These are phyloP conservation scores for Coregonus ussuriensis DNA, from an alignment of 2,797 vertebrate species.

Conservation along the genomic window DNA sequence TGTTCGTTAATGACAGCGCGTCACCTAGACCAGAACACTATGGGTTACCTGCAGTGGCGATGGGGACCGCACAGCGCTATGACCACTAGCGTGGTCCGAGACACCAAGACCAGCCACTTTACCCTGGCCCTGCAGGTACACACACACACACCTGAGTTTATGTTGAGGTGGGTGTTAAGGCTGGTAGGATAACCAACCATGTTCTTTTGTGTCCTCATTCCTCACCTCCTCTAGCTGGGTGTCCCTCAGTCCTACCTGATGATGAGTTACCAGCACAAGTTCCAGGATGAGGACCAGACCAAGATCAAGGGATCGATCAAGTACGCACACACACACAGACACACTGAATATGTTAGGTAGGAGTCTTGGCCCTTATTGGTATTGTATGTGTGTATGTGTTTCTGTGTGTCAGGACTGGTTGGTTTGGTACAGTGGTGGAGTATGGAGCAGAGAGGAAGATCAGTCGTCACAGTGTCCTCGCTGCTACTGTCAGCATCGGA, in stretches of 20 bases:
- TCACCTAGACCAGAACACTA: constrained; percentile 95
- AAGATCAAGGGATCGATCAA: constrained; percentile 95
- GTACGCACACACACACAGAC: constrained; percentile 62
- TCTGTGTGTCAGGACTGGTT: constrained; percentile 81
- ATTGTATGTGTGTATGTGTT: constrained; percentile 12
- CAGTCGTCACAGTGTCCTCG: constrained; percentile 92
- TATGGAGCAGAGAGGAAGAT: constrained; percentile 97
- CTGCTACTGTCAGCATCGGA: constrained; percentile 92
- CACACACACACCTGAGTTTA: neutral
- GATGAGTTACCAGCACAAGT: constrained; percentile 98
- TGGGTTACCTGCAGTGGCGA: constrained; percentile 97
- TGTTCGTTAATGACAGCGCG: constrained; percentile 89
- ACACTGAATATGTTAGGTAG: neutral
- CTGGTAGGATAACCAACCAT: neutral
- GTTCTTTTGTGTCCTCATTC: neutral
- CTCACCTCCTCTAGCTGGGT: constrained; percentile 81
- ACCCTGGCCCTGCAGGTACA: constrained; percentile 90
- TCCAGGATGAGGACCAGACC: constrained; percentile 97
- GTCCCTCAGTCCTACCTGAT: constrained; percentile 94
- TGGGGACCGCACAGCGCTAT: constrained; percentile 96
- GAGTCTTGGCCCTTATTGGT: neutral
- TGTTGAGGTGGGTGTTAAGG: neutral
- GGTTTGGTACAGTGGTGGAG: constrained; percentile 95
- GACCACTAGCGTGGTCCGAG: constrained; percentile 93
- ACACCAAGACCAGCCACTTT: constrained; percentile 94